A percentile compares a stretch with the other conserved stretches of the same genome.
phyloP scores from a whole-genome alignment of 2,113 vertebrate genomes.

The Misgurnus anguillicaudatus region DNA sequence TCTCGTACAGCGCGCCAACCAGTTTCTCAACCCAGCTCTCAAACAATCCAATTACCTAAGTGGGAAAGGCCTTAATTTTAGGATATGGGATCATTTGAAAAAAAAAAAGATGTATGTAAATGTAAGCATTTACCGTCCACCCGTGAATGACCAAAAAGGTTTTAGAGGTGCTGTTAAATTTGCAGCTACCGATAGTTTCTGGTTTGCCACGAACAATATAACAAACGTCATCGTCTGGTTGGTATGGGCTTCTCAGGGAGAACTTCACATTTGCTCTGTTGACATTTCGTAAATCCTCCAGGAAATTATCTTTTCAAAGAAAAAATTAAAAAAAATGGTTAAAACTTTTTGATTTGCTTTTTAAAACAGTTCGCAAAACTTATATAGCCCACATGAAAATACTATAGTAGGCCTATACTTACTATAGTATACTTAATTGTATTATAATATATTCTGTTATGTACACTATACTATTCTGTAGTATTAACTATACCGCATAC shows the following conservation, averaged over 20 bases:
- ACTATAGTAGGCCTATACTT: no score
- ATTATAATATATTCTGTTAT: no score
- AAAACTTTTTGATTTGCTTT: no score
- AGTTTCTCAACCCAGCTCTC: constrained; percentile 77
- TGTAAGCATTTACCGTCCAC: constrained; percentile 72
- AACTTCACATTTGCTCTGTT: constrained; percentile 61
- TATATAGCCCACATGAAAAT: no score
- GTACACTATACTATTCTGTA: no score
- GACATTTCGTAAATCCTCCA: constrained; percentile 59
- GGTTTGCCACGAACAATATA: constrained; percentile 67
- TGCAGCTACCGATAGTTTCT: constrained; percentile 67
- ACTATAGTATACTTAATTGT: no score
- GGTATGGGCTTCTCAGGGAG: constrained; percentile 70
- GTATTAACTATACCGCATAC: no score
- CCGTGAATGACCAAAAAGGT: constrained; percentile 79
- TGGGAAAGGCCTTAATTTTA: not conserved
- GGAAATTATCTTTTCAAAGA: constrained; percentile 64
- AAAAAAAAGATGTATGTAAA: not conserved
- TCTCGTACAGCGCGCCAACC: constrained; percentile 71
- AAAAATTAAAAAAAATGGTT: not conserved
- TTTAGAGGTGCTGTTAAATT: constrained; percentile 73
- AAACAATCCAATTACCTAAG: constrained; percentile 77
- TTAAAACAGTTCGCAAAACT: no score
- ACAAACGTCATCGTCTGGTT: constrained; percentile 75
- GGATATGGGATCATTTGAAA: not conserved